These are phyloP conservation scores for Nesoenas mayeri DNA, from an alignment of 2,113 vertebrate genomes.

Conservation along the genomic window DNA sequence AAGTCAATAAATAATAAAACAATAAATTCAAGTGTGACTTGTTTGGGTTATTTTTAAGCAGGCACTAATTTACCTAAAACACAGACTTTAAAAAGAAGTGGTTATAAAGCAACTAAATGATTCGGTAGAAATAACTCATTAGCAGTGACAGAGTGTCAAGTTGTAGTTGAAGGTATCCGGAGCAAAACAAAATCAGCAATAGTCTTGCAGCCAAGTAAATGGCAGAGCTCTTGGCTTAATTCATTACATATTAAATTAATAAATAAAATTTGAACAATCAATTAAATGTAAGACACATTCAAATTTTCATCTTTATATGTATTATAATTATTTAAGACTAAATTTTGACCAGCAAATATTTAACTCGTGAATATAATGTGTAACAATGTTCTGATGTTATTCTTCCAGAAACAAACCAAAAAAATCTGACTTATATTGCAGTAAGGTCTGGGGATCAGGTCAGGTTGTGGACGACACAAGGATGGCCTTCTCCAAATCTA, in stretches of 20 bases:
- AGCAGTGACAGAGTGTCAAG: background rate
- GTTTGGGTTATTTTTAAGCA: background rate
- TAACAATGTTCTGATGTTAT: background rate
- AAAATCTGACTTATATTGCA: background rate
- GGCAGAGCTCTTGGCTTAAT: background rate
- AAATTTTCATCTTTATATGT: background rate
- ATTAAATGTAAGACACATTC: background rate
- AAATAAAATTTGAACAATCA: too few species aligned
- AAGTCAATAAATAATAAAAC: background rate
- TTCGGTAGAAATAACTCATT: background rate
- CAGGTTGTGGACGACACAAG: background rate
- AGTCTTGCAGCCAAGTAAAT: background rate
- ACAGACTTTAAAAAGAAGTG: background rate
- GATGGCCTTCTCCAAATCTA: background rate
- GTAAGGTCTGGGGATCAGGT: background rate
- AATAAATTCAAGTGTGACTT: background rate
- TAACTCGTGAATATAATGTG: background rate
- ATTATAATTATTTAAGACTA: background rate
- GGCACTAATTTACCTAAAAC: background rate
- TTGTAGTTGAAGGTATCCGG: background rate
- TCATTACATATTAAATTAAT: background rate
- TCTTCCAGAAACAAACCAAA: background rate
- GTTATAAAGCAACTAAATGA: background rate
- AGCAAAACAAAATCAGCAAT: background rate
- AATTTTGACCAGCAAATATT: background rate